phyloP scores from a whole-genome alignment of 2,888 invertebrate species.

The Atethmia centrago region DNA sequence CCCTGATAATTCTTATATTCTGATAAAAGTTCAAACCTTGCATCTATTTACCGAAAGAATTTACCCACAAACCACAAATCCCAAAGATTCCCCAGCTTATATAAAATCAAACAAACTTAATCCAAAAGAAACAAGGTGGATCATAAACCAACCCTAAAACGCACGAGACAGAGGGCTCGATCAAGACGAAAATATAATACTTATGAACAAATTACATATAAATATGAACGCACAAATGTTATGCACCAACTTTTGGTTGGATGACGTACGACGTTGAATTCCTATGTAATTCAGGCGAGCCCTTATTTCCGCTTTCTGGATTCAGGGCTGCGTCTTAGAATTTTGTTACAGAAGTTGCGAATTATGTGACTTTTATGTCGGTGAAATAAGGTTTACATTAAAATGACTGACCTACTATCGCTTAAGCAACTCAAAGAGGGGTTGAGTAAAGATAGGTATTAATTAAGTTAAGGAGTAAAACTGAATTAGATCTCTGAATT shows the following conservation, averaged over 20 bases:
- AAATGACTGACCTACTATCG: background rate
- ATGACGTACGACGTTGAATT: constrained; percentile 35
- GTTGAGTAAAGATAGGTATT: background rate
- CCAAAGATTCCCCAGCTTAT: background rate
- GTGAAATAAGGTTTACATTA: background rate
- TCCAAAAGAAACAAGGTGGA: background rate
- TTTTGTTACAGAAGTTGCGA: background rate
- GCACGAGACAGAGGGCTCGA: background rate
- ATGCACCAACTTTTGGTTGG: constrained; percentile 5
- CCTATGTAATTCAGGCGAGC: constrained; percentile 22
- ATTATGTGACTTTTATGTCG: background rate
- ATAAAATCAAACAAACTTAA: background rate
- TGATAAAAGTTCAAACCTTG: background rate
- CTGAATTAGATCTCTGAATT: background rate
- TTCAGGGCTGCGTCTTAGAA: constrained; percentile 11
- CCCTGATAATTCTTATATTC: too few relatives aligned
- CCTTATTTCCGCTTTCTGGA: background rate
- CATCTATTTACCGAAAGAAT: background rate
- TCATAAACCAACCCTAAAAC: constrained; percentile 4
- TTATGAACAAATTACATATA: constrained; percentile 2
- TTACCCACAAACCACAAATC: background rate
- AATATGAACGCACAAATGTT: constrained; percentile 22
- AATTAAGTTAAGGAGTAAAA: background rate
- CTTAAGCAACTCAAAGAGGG: fast-evolving
- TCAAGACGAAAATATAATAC: background rate